A percentile compares a stretch with the other conserved stretches of the same genome.
Conservation (phyloP, 2,888 invertebrate genomes). For the Cylindroiulus punctatus region DNA sequence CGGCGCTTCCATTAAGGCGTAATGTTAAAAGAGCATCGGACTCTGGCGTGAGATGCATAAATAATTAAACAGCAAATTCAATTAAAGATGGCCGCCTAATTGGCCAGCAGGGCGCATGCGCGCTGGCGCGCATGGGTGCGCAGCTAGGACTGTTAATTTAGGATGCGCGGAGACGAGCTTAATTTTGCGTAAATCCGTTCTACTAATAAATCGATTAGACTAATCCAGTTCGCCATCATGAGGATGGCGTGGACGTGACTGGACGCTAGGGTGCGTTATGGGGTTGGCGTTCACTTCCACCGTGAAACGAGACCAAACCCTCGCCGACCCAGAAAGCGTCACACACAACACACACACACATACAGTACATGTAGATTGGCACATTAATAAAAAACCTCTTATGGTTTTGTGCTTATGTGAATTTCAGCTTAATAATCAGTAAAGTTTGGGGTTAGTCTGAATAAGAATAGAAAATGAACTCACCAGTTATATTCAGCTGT, state of each 20-base stretch:
- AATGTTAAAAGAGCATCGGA: slow-evolving; percentile 4
- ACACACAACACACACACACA: background rate
- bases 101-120: background rate
- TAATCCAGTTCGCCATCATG: slow-evolving; percentile 29
- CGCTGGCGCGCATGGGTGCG: background rate
- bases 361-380: too few species aligned
- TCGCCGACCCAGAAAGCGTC: background rate
- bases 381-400: too few species aligned
- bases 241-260: slow-evolving; percentile 16
- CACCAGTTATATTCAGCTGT: too few species aligned
- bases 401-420: too few species aligned
- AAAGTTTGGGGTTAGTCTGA: too few species aligned
- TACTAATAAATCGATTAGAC: slow-evolving; percentile 49
- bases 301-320: background rate
- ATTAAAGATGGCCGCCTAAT: slow-evolving; percentile 42
- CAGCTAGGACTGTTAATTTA: background rate
- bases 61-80: slow-evolving; percentile 39
- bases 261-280: slow-evolving; percentile 32
- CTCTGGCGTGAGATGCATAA: slow-evolving; percentile 42
- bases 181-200: slow-evolving; percentile 52
- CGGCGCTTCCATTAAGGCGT: background rate
- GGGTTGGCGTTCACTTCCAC: too few species aligned
- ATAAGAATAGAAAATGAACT: too few species aligned
- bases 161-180: background rate
- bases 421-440: too few species aligned